These are phyloP conservation scores for Eulemur macaco DNA, from an alignment of 2,113 vertebrate species.

Conservation along the genomic window DNA sequence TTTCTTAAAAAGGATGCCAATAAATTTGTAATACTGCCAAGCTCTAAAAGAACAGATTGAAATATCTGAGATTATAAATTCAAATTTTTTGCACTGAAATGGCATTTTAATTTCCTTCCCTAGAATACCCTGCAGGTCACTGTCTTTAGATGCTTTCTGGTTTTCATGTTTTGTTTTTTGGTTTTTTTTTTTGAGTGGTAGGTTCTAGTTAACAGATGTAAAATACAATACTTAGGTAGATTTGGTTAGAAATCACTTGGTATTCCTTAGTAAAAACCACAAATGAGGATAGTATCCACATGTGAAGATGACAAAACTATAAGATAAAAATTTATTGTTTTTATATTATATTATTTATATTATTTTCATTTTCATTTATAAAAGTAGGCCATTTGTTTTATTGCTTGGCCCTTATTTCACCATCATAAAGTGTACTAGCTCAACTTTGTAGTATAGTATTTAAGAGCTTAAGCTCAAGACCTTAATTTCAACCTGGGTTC, in stretches of 20 bases:
- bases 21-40: slow-evolving; percentile 66
- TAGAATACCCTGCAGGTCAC: background rate
- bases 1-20: slow-evolving; percentile 38
- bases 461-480: background rate
- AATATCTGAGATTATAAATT: slow-evolving; percentile 71
- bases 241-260: slow-evolving; percentile 14
- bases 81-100: slow-evolving; percentile 69
- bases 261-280: background rate
- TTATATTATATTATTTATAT: slow-evolving; percentile 50
- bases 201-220: slow-evolving; percentile 32
- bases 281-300: background rate
- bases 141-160: slow-evolving; percentile 17
- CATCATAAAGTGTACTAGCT: background rate
- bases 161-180: background rate
- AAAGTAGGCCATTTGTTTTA: background rate
- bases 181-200: background rate
- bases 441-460: background rate
- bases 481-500: background rate
- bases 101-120: slow-evolving; percentile 64
- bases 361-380: slow-evolving; percentile 37
- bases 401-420: background rate
- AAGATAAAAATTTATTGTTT: slow-evolving; percentile 19
- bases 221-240: background rate
- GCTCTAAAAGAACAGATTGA: slow-evolving; percentile 70
- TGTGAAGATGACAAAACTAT: background rate